phyloP scores from a whole-genome alignment of 2,113 vertebrate species.

The Macheiramphus alcinus region DNA sequence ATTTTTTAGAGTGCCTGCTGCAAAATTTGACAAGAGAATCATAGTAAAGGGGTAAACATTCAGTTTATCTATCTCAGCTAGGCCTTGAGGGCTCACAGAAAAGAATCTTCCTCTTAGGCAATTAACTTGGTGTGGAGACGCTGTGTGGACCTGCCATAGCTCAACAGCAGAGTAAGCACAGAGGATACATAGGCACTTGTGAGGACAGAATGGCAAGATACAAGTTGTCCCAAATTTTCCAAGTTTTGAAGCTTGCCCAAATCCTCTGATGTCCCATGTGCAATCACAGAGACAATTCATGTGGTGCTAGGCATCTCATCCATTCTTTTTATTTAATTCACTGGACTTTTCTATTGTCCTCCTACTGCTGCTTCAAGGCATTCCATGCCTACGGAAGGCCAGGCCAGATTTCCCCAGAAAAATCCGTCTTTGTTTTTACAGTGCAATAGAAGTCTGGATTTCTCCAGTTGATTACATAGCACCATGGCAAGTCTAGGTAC shows the following conservation, averaged over 20 bases:
- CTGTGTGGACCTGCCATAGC: background rate
- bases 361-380: background rate
- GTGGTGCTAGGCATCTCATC: background rate
- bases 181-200: rapidly evolving
- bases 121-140: background rate
- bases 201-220: background rate
- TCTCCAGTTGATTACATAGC: background rate
- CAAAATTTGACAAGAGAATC: slow-evolving; percentile 20
- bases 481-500: background rate
- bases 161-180: background rate
- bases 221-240: background rate
- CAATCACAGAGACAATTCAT: background rate
- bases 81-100: background rate
- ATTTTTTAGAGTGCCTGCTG: slow-evolving; percentile 4
- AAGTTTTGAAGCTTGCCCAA: background rate
- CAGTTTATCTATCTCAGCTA: background rate
- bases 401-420: background rate
- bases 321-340: background rate
- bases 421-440: background rate
- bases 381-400: background rate
- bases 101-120: background rate
- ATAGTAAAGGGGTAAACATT: background rate
- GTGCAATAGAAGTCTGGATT: background rate
- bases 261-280: background rate
- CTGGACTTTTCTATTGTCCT: background rate